Percentiles rank a stretch among this genome's conserved stretches.
Conservation (phyloP, 2,797 vertebrate genomes). For the Poecilia picta region DNA sequence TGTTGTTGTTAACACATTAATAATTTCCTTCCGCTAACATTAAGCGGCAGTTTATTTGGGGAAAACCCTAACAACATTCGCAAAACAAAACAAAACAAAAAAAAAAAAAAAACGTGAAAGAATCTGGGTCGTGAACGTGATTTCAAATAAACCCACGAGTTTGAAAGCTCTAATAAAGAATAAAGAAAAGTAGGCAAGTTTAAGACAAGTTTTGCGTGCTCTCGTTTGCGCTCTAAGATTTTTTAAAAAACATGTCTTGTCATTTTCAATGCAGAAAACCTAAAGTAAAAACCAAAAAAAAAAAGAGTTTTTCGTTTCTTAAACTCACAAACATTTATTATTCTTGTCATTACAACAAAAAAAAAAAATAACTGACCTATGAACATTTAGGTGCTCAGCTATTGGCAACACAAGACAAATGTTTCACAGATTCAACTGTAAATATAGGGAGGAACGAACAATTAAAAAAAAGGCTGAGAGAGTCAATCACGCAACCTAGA, state of each 20-base stretch:
- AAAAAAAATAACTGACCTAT: constrained; percentile 84
- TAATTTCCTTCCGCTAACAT: neutral
- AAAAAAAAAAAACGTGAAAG: neutral
- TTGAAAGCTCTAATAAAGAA: neutral
- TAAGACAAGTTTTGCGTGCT: neutral
- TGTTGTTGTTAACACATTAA: neutral
- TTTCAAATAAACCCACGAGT: neutral
- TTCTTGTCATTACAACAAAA: constrained; percentile 90
- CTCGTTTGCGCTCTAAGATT: neutral
- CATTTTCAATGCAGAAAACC: neutral
- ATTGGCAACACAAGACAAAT: constrained; percentile 85
- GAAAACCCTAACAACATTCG: neutral
- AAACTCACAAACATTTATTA: constrained; percentile 99
- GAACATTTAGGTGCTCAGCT: constrained; percentile 79
- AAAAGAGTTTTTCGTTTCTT: constrained; percentile 39
- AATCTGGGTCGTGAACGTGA: neutral
- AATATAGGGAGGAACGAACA: constrained; percentile 86
- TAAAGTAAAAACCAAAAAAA: constrained; percentile 47
- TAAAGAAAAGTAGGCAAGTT: neutral
- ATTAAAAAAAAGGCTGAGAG: constrained; percentile 61
- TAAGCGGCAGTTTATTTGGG: neutral
- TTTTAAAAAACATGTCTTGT: too few species aligned
- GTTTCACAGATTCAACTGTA: constrained; percentile 89
- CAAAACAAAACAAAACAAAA: neutral
- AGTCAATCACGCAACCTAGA: constrained; percentile 70